Percentiles rank a stretch among this genome's conserved stretches.
Evolutionary conservation across 2,888 invertebrate genomes (phyloP).

Genomic region (Cinara cedri): DNA sequence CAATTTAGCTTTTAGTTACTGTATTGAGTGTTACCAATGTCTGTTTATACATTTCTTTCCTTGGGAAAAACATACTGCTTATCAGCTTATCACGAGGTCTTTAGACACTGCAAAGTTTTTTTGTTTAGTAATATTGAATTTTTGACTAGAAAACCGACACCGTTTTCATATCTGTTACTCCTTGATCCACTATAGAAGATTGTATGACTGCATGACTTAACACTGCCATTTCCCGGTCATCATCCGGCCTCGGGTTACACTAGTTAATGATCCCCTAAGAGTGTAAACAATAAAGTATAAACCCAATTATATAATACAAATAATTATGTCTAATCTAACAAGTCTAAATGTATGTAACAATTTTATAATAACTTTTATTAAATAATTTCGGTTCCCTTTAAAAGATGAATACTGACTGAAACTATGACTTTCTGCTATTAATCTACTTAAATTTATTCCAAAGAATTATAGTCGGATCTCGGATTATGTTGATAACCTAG

Average conservation of each 20-base stretch:
- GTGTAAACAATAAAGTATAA: no score
- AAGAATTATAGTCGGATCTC: no score
- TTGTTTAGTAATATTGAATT: slow-evolving; percentile 4
- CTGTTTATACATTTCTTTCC: slow-evolving; percentile 19
- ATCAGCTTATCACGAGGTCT: slow-evolving; percentile 17
- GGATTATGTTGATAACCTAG: no score
- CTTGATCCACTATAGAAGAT: neutral
- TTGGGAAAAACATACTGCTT: slow-evolving; percentile 24
- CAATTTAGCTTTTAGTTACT: slow-evolving; percentile 7
- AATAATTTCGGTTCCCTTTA: no score
- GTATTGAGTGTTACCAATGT: slow-evolving; percentile 21
- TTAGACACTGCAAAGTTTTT: slow-evolving; percentile 24
- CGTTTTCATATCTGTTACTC: slow-evolving; percentile 1
- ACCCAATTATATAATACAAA: no score
- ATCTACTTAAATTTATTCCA: no score
- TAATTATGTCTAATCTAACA: no score
- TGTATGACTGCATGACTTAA: neutral
- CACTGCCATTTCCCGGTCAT: neutral
- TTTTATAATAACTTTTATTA: no score
- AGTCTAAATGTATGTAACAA: no score
- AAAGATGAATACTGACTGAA: no score
- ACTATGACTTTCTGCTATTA: no score
- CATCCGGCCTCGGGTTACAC: neutral
- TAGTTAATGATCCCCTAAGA: neutral
- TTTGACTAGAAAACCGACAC: neutral